Evolutionary conservation across 2,113 vertebrate species (phyloP).

Genomic region (Cottus gobio): DNA sequence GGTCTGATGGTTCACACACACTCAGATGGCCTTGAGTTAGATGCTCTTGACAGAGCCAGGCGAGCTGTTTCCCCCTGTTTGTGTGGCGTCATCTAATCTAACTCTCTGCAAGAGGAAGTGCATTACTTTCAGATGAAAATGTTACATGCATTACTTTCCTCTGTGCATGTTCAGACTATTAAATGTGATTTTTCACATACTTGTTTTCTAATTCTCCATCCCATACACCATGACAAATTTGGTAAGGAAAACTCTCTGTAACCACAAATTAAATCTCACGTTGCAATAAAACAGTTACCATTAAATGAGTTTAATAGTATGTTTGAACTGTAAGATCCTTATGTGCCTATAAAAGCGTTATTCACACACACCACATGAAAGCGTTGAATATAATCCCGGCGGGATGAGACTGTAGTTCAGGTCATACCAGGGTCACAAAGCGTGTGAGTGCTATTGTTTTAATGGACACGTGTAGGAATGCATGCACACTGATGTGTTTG

Average conservation of each 20-base stretch:
- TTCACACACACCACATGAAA: constrained; percentile 23
- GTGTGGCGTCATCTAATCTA: not conserved
- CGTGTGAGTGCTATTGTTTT: constrained; percentile 45
- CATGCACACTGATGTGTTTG: constrained; percentile 12
- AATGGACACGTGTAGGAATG: constrained; percentile 11
- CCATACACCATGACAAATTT: not conserved
- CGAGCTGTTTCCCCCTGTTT: not conserved
- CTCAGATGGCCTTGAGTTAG: constrained; percentile 33
- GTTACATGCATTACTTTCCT: too few species aligned
- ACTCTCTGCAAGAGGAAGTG: not conserved
- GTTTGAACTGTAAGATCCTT: constrained; percentile 2
- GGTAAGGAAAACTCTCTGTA: not conserved
- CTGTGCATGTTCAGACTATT: not conserved
- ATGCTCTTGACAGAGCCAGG: not conserved
- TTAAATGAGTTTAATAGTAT: constrained; percentile 7
- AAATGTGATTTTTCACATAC: not conserved
- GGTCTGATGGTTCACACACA: constrained; percentile 57
- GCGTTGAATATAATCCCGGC: constrained; percentile 2
- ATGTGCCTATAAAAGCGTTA: not conserved
- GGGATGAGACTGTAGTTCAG: not conserved
- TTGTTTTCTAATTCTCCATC: not conserved
- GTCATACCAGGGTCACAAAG: constrained; percentile 25
- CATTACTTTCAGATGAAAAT: not conserved
- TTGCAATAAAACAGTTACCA: not conserved
- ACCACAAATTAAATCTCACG: too few species aligned